Percentiles rank a stretch among this genome's conserved stretches.
Evolutionary conservation across 1,140 invertebrate genomes (phyloP).

Genomic region (Neodiprion lecontei): DNA sequence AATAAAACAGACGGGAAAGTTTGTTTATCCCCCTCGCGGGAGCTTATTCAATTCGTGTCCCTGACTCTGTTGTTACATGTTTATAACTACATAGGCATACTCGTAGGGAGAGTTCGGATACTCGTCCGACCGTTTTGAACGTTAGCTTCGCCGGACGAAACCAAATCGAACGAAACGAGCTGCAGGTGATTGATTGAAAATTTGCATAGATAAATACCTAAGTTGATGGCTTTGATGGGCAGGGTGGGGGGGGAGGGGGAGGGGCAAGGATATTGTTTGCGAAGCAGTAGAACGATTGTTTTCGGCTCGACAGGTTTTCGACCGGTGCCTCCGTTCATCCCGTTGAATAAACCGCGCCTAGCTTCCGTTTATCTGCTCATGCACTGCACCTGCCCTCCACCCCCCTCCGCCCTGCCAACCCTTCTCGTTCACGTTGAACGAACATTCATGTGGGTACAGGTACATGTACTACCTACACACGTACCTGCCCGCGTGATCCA

Average conservation of each 20-base stretch:
- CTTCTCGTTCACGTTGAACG: not conserved
- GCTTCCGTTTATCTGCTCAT: not conserved
- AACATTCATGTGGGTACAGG: not conserved
- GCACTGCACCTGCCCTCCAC: not conserved
- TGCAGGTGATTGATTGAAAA: slow-evolving; percentile 48
- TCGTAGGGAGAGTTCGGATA: no score
- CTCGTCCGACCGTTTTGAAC: no score
- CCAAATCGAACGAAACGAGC: not conserved
- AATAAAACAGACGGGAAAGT: not conserved
- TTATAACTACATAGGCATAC: no score
- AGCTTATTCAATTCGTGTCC: not conserved
- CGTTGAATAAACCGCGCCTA: no score
- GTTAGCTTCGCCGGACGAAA: not conserved
- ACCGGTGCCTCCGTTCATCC: not conserved
- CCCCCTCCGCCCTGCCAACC: not conserved
- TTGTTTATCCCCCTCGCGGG: not conserved
- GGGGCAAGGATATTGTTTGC: slow-evolving; percentile 39
- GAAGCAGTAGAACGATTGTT: slow-evolving; percentile 53
- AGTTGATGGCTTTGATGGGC: slow-evolving; percentile 47
- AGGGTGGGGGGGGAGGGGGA: not conserved
- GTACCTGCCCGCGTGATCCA: not conserved
- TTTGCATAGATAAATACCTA: slow-evolving; percentile 54
- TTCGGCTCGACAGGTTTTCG: slow-evolving; percentile 30
- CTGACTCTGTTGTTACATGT: no score
- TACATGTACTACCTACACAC: not conserved